Conservation (phyloP, 1,140 invertebrate genomes). For the Maniola jurtina region DNA sequence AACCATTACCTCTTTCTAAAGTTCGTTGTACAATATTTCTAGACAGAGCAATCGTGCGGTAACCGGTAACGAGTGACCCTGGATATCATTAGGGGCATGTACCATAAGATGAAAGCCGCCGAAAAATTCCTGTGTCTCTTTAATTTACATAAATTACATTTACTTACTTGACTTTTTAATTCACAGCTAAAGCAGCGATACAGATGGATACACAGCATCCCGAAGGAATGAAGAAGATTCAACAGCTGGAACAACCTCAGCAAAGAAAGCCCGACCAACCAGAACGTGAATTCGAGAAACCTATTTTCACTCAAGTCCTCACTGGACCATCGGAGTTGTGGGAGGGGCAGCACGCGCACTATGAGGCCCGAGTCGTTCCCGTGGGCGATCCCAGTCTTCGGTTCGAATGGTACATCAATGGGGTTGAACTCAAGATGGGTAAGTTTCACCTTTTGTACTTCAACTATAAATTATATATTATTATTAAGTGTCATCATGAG, state of each 20-base stretch:
- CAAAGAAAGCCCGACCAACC: conserved; percentile 83
- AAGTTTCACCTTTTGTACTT: conserved; percentile 43
- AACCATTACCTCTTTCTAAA: no score
- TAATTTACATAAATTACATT: background rate
- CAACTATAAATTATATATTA: background rate
- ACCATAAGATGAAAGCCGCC: no score
- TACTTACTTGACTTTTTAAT: conserved; percentile 47
- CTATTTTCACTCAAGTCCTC: conserved; percentile 94
- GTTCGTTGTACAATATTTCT: no score
- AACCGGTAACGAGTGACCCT: no score
- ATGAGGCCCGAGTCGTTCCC: conserved; percentile 97
- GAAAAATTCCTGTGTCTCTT: no score
- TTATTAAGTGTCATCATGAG: no score
- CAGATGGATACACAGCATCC: conserved; percentile 96
- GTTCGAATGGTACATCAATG: conserved; percentile 97
- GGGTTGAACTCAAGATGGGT: conserved; percentile 94
- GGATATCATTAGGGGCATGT: no score
- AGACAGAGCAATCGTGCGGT: no score
- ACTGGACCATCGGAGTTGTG: conserved; percentile 94
- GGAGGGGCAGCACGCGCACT: conserved; percentile 97
- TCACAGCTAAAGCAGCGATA: conserved; percentile 90
- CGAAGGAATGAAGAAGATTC: conserved; percentile 95
- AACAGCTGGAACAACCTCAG: conserved; percentile 91
- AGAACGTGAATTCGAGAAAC: conserved; percentile 92
- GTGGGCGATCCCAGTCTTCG: conserved; percentile 93